Base-by-base conservation (phyloP, 2,888 invertebrate species). In the Euclidia mi region DNA sequence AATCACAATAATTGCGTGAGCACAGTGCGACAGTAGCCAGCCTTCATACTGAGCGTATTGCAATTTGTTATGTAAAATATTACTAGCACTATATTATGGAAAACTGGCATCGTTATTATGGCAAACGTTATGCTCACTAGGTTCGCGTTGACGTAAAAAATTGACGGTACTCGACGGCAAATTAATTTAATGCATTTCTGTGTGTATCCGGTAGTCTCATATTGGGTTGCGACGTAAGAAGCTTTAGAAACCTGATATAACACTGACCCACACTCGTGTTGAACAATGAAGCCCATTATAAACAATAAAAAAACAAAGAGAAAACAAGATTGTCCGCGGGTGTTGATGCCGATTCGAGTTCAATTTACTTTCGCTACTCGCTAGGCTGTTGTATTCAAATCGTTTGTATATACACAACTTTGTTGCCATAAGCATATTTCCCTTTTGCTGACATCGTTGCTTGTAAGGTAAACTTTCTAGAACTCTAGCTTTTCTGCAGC, bases 301-400 rank as follows among this genome's bases (percentile, higher is more conserved):
- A 11, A 37, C 20, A 32, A 41, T n/a, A 37, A 60, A 64, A 43
- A 64, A 63, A 67, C 52, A 68, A 74, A 78, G 79, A 68, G 82
- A 83, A 83, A 82, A 69, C 71, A 72, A 70, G 71, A 72, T 52
- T 58, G 68, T 65, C 68, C 56, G 65, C 68, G 64, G n/a, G 65
- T 57, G 60, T 65, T 65, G 67, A 73, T 65, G 66, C 62, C 69
- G 66, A 71, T 60, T 65, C 68, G 70, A 82, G 81, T 79, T 77
- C 75, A 82, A 80, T 81, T 80, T 74, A 79, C 86, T 86, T 85
- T 85, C 85, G 81, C 82, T 76, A 55, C 62, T 71, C 56, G 70
- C 58, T 67, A 60, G 64, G 65, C 73, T 79, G 81, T 74, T 64
- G 66, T 71, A 76, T 74, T 71, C 63, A 76, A 78, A 78, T 76